These are phyloP conservation scores for Malaclemys terrapin DNA, from an alignment of 2,113 vertebrate genomes.

Conservation along the genomic window DNA sequence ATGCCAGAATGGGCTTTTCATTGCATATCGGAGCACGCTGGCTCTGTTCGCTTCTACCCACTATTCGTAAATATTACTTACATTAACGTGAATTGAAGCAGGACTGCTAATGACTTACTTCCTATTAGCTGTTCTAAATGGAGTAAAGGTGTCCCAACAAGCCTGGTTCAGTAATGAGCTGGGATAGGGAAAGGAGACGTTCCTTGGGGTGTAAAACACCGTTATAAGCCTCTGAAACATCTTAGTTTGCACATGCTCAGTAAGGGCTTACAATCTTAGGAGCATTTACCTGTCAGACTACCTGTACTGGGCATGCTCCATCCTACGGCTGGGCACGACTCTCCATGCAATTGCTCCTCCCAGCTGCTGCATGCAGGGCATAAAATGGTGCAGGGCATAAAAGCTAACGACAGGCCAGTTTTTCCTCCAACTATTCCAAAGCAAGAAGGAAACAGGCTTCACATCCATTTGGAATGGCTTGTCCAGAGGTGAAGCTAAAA, in stretches of 20 bases:
- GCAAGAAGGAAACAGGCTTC: background rate
- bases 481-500: background rate
- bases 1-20: background rate
- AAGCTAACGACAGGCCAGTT: background rate
- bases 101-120: background rate
- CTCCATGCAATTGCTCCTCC: background rate
- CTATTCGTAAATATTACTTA: background rate
- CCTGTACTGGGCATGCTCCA: background rate
- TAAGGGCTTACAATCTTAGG: background rate
- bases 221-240: background rate
- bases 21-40: background rate
- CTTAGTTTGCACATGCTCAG: background rate
- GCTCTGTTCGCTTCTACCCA: background rate
- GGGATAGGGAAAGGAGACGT: background rate
- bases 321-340: background rate
- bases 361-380: background rate
- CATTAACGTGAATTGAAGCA: background rate
- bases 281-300: background rate
- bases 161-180: background rate
- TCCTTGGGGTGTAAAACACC: background rate
- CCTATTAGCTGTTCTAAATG: background rate
- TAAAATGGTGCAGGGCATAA: background rate
- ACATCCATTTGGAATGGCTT: background rate
- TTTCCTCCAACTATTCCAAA: background rate
- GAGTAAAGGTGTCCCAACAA: accelerated